phyloP scores from a whole-genome alignment of 64 coral and sea anemone species.

The Pocillopora verrucosa region DNA sequence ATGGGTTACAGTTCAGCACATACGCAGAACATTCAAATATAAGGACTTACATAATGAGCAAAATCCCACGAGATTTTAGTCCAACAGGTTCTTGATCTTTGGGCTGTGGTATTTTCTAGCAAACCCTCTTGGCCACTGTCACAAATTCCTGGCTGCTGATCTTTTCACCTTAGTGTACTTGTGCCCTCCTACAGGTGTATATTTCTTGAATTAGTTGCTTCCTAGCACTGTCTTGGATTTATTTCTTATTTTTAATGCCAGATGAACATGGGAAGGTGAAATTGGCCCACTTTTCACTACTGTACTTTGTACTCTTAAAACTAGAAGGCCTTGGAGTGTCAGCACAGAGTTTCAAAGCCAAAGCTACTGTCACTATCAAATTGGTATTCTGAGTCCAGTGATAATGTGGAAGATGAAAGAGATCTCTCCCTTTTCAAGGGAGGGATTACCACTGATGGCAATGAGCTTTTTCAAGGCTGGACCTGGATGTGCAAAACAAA shows the following conservation, averaged over 20 bases:
- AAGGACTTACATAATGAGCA: neutral
- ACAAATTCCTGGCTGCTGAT: neutral
- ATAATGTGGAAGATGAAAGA: neutral
- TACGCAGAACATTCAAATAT: neutral
- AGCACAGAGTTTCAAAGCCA: neutral
- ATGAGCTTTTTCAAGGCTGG: neutral
- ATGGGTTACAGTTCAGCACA: neutral
- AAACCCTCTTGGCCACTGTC: neutral
- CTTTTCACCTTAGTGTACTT: neutral
- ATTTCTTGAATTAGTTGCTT: constrained; percentile 8
- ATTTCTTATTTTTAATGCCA: neutral
- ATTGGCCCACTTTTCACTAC: neutral
- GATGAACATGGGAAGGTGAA: neutral
- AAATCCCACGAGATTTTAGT: neutral
- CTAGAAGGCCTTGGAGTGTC: neutral
- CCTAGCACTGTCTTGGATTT: neutral
- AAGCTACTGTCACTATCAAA: neutral
- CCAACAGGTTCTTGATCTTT: neutral
- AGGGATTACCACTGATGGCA: neutral
- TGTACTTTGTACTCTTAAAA: too few species aligned
- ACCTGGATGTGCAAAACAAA: neutral
- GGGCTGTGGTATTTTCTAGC: neutral
- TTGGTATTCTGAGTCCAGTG: neutral
- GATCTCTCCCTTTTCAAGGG: neutral
- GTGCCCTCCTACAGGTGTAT: constrained; percentile 25